Evolutionary conservation across 2,113 vertebrate species (phyloP).

Genomic region (Gymnocephalus cernua): DNA sequence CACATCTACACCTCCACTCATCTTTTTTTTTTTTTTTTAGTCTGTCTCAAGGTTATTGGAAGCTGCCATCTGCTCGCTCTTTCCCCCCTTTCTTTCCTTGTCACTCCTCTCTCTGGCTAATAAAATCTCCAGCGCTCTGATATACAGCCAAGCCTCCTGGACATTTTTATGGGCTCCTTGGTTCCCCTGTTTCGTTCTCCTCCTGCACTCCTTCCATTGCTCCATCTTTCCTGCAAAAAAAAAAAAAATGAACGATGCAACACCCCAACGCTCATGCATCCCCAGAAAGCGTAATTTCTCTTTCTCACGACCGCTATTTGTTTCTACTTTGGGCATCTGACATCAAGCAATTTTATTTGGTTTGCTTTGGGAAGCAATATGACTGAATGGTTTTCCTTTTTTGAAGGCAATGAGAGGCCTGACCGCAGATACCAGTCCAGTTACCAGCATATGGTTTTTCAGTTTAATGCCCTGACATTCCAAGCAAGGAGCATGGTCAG

Average conservation of each 20-base stretch:
- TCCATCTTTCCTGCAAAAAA: conserved; percentile 38
- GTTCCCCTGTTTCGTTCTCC: conserved; percentile 61
- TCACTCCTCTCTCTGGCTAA: conserved; percentile 62
- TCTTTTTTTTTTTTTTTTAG: conserved; percentile 12
- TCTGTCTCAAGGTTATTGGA: conserved; percentile 55
- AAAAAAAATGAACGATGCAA: conserved; percentile 49
- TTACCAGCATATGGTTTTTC: conserved; percentile 67
- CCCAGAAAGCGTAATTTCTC: conserved; percentile 50
- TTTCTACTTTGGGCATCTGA: conserved; percentile 51
- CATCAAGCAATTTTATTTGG: conserved; percentile 63
- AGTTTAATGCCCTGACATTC: conserved; percentile 61
- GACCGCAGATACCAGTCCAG: conserved; percentile 46
- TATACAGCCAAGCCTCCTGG: conserved; percentile 78
- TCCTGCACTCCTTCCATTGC: conserved; percentile 47
- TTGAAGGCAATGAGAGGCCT: conserved; percentile 48
- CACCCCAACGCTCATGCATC: conserved; percentile 52
- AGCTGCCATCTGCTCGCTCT: conserved; percentile 52
- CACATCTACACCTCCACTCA: conserved; percentile 37
- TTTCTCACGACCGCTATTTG: conserved; percentile 12
- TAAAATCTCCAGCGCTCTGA: conserved; percentile 75
- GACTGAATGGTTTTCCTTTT: conserved; percentile 62
- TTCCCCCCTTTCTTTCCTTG: conserved; percentile 44
- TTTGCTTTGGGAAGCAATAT: conserved; percentile 68
- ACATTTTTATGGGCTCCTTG: conserved; percentile 77
- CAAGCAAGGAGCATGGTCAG: conserved; percentile 39